A percentile compares a stretch with the other conserved stretches of the same genome.
Evolutionary conservation across 2,888 invertebrate genomes (phyloP).

Genomic region (Rhorus exstirpatorius): DNA sequence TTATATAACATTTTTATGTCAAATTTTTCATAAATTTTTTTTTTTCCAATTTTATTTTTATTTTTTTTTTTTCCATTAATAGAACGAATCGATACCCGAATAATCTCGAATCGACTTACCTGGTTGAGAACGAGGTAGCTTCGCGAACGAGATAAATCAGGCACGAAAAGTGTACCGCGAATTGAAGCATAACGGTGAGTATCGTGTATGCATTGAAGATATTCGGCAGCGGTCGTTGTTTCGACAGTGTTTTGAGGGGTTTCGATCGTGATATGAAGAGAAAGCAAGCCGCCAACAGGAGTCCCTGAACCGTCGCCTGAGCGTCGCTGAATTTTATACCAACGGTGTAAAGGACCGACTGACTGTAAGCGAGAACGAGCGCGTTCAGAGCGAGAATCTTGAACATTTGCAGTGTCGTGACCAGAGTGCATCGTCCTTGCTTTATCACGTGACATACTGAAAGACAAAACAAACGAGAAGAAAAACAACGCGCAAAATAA

Average conservation of each 20-base stretch:
- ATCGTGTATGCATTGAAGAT: conserved; percentile 99
- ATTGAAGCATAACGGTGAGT: conserved; percentile 97
- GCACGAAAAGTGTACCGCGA: conserved; percentile 97
- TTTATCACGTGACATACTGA: conserved; percentile 99
- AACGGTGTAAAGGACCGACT: conserved; percentile 98
- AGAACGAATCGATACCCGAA: no score
- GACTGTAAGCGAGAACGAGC: conserved; percentile 98
- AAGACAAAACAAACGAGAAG: conserved; percentile 6
- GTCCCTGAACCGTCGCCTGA: conserved; percentile 98
- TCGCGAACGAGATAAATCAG: conserved; percentile 95
- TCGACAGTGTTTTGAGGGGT: conserved; percentile 97
- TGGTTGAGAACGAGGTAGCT: conserved; percentile 87
- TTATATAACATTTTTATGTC: no score
- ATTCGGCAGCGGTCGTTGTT: conserved; percentile 97
- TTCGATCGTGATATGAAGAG: conserved; percentile 99
- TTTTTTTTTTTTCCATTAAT: no score
- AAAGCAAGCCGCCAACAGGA: conserved; percentile 98
- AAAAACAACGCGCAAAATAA: not conserved
- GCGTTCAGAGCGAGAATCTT: conserved; percentile 99
- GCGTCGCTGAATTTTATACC: conserved; percentile 99
- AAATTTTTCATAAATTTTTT: no score
- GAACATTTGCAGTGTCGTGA: conserved; percentile 99
- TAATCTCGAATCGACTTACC: conserved; percentile 49
- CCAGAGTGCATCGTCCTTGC: conserved; percentile 99
- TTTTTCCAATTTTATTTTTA: no score